A percentile compares a stretch with the other conserved stretches of the same genome.
phyloP scores from a whole-genome alignment of 2,113 vertebrate genomes.

The Tetrao urogallus region DNA sequence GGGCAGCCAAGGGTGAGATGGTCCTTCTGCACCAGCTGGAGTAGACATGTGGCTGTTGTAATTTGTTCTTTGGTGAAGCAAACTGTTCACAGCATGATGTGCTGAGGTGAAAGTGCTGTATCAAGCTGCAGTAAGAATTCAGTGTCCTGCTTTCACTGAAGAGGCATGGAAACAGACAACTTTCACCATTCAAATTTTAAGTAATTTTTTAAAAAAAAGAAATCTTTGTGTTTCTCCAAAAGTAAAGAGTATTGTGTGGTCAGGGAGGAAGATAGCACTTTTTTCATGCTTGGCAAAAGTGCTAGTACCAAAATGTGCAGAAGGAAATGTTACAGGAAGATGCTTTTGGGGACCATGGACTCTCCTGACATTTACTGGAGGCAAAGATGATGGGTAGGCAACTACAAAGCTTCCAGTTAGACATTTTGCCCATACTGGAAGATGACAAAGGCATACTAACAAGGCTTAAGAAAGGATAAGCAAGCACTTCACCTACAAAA shows the following conservation, averaged over 20 bases:
- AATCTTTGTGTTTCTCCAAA: neutral
- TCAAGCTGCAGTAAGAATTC: constrained; percentile 50
- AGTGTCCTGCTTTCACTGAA: constrained; percentile 47
- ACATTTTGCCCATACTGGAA: neutral
- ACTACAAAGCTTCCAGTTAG: neutral
- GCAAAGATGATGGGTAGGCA: neutral
- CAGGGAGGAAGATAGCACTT: constrained; percentile 44
- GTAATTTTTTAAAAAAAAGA: neutral
- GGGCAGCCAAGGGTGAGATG: neutral
- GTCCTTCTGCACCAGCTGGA: neutral
- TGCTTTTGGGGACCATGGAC: neutral
- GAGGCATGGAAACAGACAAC: constrained; percentile 38
- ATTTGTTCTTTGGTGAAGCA: neutral
- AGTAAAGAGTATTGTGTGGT: neutral
- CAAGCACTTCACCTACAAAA: neutral
- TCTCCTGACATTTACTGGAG: neutral
- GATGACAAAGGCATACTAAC: neutral
- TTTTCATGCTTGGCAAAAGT: constrained; percentile 37
- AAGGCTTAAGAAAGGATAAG: neutral
- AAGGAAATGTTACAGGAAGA: neutral
- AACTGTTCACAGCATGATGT: neutral
- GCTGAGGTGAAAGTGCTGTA: constrained; percentile 32
- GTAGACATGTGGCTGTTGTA: neutral
- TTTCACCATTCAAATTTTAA: constrained; percentile 59
- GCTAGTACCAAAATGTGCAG: constrained; percentile 39